These are phyloP conservation scores for Phylloscopus collybita DNA, from an alignment of 2,797 vertebrate genomes.

Conservation along the genomic window DNA sequence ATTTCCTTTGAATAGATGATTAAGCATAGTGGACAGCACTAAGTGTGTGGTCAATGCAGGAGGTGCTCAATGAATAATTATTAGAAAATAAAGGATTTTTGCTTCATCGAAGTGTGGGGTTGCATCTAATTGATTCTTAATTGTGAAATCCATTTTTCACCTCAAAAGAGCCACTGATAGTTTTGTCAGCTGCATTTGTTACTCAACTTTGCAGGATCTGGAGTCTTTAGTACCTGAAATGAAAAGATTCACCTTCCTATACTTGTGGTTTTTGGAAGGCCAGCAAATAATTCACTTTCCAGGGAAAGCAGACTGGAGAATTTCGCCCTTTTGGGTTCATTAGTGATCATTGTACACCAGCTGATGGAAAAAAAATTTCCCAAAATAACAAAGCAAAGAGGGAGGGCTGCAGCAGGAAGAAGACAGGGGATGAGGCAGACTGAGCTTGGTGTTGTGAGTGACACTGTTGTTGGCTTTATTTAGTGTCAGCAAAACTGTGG, in stretches of 20 bases:
- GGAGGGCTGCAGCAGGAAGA: neutral
- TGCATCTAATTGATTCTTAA: conserved; percentile 61
- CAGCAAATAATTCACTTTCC: neutral
- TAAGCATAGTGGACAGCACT: conserved; percentile 32
- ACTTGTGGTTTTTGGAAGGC: neutral
- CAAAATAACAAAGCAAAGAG: neutral
- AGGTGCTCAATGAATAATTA: conserved; percentile 60
- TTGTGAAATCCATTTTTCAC: conserved; percentile 60
- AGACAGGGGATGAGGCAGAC: neutral
- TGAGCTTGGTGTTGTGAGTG: accelerated
- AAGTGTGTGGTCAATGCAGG: conserved; percentile 56
- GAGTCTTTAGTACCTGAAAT: neutral
- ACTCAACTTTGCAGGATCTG: neutral
- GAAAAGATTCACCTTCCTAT: neutral
- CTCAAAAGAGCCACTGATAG: conserved; percentile 5
- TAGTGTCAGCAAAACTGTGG: accelerated
- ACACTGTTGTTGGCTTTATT: neutral
- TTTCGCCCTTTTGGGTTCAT: neutral
- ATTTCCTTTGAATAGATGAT: conserved; percentile 39
- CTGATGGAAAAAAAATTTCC: neutral
- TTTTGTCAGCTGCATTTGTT: conserved; percentile 26
- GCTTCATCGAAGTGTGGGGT: conserved; percentile 24
- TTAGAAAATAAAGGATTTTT: conserved; percentile 65
- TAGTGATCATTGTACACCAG: neutral
- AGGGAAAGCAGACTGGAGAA: neutral